Percentiles rank a stretch among this genome's conserved stretches.
Conservation (phyloP, 2,797 vertebrate species). For the Sparus aurata region DNA sequence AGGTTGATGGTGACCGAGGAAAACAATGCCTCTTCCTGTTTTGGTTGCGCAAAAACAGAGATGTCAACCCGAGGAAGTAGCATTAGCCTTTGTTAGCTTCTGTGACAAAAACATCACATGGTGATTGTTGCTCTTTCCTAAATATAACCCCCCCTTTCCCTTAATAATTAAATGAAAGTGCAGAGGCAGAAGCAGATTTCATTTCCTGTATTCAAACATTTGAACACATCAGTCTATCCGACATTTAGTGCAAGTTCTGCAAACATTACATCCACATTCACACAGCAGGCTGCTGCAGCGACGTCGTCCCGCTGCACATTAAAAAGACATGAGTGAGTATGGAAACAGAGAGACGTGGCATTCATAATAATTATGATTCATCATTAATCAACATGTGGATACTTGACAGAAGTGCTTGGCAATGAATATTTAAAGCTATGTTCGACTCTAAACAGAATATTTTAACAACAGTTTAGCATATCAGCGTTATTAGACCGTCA, state of each 20-base stretch:
- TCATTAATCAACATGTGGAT: neutral
- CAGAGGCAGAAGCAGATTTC: slow-evolving; percentile 15
- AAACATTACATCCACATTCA: slow-evolving; percentile 60
- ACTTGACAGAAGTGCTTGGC: slow-evolving; percentile 27
- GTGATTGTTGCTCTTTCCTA: neutral
- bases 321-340: slow-evolving; percentile 13
- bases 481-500: neutral
- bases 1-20: no score
- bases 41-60: no score
- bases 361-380: slow-evolving; percentile 4
- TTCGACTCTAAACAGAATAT: neutral
- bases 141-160: slow-evolving; percentile 6
- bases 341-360: neutral
- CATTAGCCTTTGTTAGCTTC: neutral
- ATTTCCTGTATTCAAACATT: slow-evolving; percentile 55
- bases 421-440: slow-evolving; percentile 41
- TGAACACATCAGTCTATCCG: slow-evolving; percentile 36
- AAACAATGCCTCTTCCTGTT: no score
- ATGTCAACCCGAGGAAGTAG: neutral
- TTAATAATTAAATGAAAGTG: slow-evolving; percentile 1
- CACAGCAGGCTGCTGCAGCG: slow-evolving; percentile 9
- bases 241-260: slow-evolving; percentile 71
- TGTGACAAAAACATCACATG: neutral
- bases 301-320: slow-evolving; percentile 50
- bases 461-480: slow-evolving; percentile 1